Evolutionary conservation across 2,888 invertebrate genomes (phyloP), one percentile per base, ranked within the genome.

Genomic region (Dynastes hyllus): DNA sequence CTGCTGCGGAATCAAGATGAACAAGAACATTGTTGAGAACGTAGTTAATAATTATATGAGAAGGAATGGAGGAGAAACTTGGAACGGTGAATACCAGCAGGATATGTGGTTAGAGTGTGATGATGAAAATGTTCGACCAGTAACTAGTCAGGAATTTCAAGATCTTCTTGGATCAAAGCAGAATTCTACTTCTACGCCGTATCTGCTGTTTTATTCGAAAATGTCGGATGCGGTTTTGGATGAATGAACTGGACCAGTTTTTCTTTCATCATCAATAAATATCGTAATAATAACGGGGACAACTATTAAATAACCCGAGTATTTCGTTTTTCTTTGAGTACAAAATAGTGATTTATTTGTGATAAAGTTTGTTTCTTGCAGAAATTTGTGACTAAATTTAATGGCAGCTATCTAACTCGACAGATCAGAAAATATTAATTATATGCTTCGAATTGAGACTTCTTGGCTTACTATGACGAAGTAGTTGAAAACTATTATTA

Each of bases 51-150:
- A 83, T 80, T 85, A 83, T 75, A 80, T 85, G 40, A 84, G 85
- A 70, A 86, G 84, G 69, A 84, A 85, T 80, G 80, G 76, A 9
- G 78, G 71, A 1, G 78, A 69, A 29, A 45, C 69, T 40, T 75
- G 76, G 69, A 80, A 80, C n/a, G 78, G 76, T 86, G 83, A 85
- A 87, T 83, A 58, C 66, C 75, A 79, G 16, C 76, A 76, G 13
- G 86, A 91, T 8, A 90, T 92, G 81, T 97, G 97, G 97, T 92
- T 96, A 67, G 96, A 96, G 86, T 97, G 96, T 87, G 96, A 97
- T 87, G 97, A 97, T 87, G 96, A 97, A 82, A 94, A 94, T 80
- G 95, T 97, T 76, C 93, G 94, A 83, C 93, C 94, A 8, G 93
- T 97, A 87, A 93, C 95, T 45, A 92, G 93, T 86, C 92, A 93